Evolutionary conservation across 2,888 invertebrate species (phyloP).

Genomic region (Hoplodrina blanda): DNA sequence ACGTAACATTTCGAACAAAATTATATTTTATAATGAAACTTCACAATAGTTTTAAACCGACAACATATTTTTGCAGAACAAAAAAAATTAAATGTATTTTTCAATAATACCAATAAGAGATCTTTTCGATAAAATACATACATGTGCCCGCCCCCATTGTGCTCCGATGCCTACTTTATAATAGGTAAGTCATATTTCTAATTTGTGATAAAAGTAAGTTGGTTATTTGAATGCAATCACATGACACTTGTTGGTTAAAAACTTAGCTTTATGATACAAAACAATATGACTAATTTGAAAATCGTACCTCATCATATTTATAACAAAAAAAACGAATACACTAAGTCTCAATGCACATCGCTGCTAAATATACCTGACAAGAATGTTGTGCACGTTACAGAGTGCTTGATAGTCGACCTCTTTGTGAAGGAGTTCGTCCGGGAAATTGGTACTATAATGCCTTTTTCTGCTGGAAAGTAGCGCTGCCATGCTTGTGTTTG

Average conservation of each 20-base stretch:
- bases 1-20: background rate
- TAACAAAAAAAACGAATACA: too few relatives aligned
- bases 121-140: background rate
- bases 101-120: background rate
- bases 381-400: too few relatives aligned
- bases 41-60: background rate
- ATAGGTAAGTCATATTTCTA: slow-evolving; percentile 15
- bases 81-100: too few relatives aligned
- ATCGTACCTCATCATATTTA: background rate
- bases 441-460: too few relatives aligned
- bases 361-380: too few relatives aligned
- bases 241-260: background rate
- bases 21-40: background rate
- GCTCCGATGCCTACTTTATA: slow-evolving; percentile 2
- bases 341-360: too few relatives aligned
- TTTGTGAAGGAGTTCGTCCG: too few relatives aligned
- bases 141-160: slow-evolving; percentile 24
- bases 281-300: background rate
- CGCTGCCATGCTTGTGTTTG: too few relatives aligned
- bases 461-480: too few relatives aligned
- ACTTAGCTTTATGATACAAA: background rate
- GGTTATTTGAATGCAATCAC: background rate
- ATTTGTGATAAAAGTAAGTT: slow-evolving; percentile 29
- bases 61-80: too few relatives aligned
- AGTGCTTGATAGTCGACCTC: too few relatives aligned